Percentiles rank a stretch among this genome's conserved stretches.
phyloP scores from a whole-genome alignment of 1,140 invertebrate species.

The Pogonomyrmex californicus region DNA sequence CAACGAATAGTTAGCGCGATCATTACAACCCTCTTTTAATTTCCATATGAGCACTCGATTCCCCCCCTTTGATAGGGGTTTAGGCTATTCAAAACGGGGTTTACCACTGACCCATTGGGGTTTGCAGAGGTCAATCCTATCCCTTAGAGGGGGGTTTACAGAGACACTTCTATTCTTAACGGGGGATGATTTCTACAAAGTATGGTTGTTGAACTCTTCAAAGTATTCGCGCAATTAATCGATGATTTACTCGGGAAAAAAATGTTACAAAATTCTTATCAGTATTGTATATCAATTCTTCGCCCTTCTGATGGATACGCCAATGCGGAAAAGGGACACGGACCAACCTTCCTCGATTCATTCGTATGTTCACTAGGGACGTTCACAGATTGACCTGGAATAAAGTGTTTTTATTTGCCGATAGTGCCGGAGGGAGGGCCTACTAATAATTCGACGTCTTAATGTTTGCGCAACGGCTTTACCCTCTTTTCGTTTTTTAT shows the following conservation, averaged over 20 bases:
- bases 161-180: conserved; percentile 35
- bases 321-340: conserved; percentile 44
- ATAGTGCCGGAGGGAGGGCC: conserved; percentile 68
- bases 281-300: neutral
- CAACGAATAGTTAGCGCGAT: conserved; percentile 44
- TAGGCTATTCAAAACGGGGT: conserved; percentile 70
- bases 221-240: conserved; percentile 11
- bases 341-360: conserved; percentile 53
- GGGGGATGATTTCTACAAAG: conserved; percentile 31
- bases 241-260: neutral
- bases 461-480: conserved; percentile 77
- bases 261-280: neutral
- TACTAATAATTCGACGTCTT: conserved; percentile 78
- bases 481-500: conserved; percentile 76
- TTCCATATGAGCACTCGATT: conserved; percentile 72
- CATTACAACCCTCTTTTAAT: conserved; percentile 70
- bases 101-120: conserved; percentile 74
- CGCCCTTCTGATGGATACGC: conserved; percentile 29
- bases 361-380: conserved; percentile 51
- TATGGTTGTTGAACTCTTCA: conserved; percentile 5
- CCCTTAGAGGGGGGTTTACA: conserved; percentile 19
- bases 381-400: conserved; percentile 70
- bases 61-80: conserved; percentile 69
- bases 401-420: conserved; percentile 81
- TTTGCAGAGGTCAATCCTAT: conserved; percentile 71